A percentile compares a stretch with the other conserved stretches of the same genome.
Evolutionary conservation across 1,140 invertebrate genomes (phyloP).

Genomic region (Alviniconcha marisindica): DNA sequence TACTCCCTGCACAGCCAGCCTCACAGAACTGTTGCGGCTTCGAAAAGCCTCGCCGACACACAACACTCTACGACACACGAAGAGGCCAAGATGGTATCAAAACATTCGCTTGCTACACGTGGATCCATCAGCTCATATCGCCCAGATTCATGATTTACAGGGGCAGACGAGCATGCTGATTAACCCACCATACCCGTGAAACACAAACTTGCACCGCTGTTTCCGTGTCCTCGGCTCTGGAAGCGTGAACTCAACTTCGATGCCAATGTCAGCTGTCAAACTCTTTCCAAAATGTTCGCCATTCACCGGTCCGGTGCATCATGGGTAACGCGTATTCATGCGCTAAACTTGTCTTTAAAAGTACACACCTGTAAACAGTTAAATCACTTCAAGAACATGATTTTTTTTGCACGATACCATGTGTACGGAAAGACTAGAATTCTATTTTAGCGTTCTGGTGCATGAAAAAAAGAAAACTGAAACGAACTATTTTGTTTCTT

Average conservation of each 20-base stretch:
- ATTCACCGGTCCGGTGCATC: slow-evolving; percentile 37
- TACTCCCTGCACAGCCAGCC: slow-evolving; percentile 21
- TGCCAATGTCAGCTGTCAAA: slow-evolving; percentile 39
- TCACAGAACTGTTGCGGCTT: slow-evolving; percentile 29
- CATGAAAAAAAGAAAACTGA: background rate
- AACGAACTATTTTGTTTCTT: slow-evolving; percentile 29
- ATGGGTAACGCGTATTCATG: slow-evolving; percentile 34
- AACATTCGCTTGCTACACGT: slow-evolving; percentile 38
- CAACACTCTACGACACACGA: background rate
- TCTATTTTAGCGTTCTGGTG: too few species aligned
- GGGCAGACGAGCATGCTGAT: background rate
- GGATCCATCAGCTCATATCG: background rate
- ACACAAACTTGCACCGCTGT: background rate
- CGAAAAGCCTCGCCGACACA: slow-evolving; percentile 2
- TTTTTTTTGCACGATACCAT: background rate
- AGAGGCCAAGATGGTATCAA: slow-evolving; percentile 25
- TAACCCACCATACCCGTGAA: background rate
- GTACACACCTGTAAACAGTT: background rate
- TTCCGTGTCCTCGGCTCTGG: background rate
- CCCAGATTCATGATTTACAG: background rate
- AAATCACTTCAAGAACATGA: background rate
- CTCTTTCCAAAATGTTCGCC: slow-evolving; percentile 45
- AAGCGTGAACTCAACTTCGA: slow-evolving; percentile 33
- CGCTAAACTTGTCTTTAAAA: background rate
- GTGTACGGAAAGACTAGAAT: background rate